Evolutionary conservation across 2,888 invertebrate species (phyloP), one percentile per base, ranked within the genome.

Genomic region (Nomada lathburiana): DNA sequence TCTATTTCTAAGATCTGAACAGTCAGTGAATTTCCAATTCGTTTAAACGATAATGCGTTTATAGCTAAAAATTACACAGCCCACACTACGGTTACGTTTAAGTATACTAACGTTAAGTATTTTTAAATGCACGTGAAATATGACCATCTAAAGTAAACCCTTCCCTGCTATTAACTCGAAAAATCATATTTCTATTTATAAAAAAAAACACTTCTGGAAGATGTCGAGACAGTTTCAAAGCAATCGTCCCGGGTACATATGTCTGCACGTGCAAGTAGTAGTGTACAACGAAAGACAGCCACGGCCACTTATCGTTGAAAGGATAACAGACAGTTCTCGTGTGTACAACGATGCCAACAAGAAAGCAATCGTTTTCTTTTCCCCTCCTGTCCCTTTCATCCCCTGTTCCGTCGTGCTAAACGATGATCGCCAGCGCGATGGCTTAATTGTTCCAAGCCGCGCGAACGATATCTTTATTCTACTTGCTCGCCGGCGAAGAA

Each of bases 391-490:
- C 13, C n/a, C 57, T 44, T 10, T 67, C 16, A 23, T 53, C 20
- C 36, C 18, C 44, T 20, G 26, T 57, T n/a, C 20, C 50, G 3
- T 23, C 20, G 36, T 59, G 26, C 59, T 26, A 2, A 53, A 73
- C 55, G 44, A 73, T 18, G 55, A 73, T 63, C 63, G 20, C 23
- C 42, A 55, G 29, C 53, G 69, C 20, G 76, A 72, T 20, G 67
- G 69, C 69, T 83, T 86, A 86, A 86, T 86, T 79, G 86, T 86
- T 73, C 26, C 76, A 62, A 44, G 42, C 7, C 5, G 42, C 63
- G 55, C 47, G 71, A 42, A 55, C 53, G 77, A 83, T 86, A 85
- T 87, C 82, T 87, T 80, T 74, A 67, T 86, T 80, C 75, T 26
- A 52, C 11, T 29, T 55, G 47, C 52, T 18, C 52, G 64, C 23